These are phyloP conservation scores for Caenorhabditis imperialis DNA, from an alignment of 2,888 invertebrate genomes.

Conservation along the genomic window DNA sequence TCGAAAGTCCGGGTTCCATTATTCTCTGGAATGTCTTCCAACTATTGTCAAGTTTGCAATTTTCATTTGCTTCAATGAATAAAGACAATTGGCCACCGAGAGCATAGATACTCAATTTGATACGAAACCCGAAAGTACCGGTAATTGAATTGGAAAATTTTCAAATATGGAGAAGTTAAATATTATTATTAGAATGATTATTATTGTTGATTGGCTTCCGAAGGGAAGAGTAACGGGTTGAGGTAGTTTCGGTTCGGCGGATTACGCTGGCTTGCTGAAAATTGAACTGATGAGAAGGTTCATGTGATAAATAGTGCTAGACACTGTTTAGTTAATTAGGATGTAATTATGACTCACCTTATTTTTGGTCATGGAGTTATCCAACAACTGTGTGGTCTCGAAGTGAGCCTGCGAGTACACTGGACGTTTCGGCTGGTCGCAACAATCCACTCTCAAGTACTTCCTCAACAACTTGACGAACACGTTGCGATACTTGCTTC, in stretches of 20 bases:
- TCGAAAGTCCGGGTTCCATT: too few species aligned
- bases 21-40: too few species aligned
- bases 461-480: slow-evolving; percentile 51
- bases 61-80: too few species aligned
- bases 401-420: slow-evolving; percentile 52
- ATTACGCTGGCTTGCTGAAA: slow-evolving; percentile 44
- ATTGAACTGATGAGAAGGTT: too few species aligned
- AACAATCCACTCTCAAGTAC: slow-evolving; percentile 30
- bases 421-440: slow-evolving; percentile 34
- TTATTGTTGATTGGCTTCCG: background rate
- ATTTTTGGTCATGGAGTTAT: slow-evolving; percentile 35
- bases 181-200: too few species aligned
- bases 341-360: slow-evolving; percentile 16
- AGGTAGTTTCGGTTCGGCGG: slow-evolving; percentile 26
- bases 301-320: background rate
- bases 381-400: slow-evolving; percentile 53
- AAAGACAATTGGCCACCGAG: too few species aligned
- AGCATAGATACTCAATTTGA: too few species aligned
- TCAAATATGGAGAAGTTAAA: too few species aligned
- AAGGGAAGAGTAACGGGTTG: slow-evolving; percentile 17
- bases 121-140: too few species aligned
- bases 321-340: background rate
- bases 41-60: too few species aligned
- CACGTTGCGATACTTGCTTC: slow-evolving; percentile 69
- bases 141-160: too few species aligned